Conservation (phyloP, 1,140 invertebrate species). For the Sminthurinus signatus region DNA sequence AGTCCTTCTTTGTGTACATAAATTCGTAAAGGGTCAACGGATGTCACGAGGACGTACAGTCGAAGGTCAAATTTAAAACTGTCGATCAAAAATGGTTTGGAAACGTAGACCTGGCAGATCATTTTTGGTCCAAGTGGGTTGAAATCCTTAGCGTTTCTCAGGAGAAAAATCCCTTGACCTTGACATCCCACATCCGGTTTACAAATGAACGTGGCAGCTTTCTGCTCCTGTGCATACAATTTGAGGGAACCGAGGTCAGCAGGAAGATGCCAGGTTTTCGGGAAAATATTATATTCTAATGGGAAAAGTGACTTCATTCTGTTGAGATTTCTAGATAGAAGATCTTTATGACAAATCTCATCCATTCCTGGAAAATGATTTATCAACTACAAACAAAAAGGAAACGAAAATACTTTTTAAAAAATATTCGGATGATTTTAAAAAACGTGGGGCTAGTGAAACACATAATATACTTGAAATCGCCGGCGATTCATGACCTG, state of each 20-base stretch:
- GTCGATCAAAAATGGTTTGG: constrained; percentile 80
- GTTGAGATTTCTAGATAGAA: constrained; percentile 75
- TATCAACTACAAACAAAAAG: constrained; percentile 58
- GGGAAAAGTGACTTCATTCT: constrained; percentile 78
- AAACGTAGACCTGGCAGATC: constrained; percentile 74
- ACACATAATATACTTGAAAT: constrained; percentile 53
- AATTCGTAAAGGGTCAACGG: constrained; percentile 84
- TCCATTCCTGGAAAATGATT: constrained; percentile 88
- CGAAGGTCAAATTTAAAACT: constrained; percentile 96
- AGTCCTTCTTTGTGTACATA: constrained; percentile 90
- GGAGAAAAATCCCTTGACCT: constrained; percentile 79
- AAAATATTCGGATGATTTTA: constrained; percentile 8
- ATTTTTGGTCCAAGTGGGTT: constrained; percentile 69
- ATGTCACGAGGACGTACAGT: constrained; percentile 91
- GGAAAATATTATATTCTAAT: constrained; percentile 83
- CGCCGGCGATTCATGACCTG: constrained; percentile 81
- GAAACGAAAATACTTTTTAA: constrained; percentile 11
- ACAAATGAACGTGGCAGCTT: constrained; percentile 73
- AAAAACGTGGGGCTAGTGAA: not conserved
- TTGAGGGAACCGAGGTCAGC: constrained; percentile 55
- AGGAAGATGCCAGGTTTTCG: constrained; percentile 85
- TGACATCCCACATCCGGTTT: constrained; percentile 84
- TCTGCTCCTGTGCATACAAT: constrained; percentile 52
- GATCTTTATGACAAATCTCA: constrained; percentile 81
- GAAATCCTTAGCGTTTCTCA: constrained; percentile 69